Percentiles rank a stretch among this genome's conserved stretches.
These are phyloP conservation scores for Zingel zingel DNA, from an alignment of 2,113 vertebrate genomes.

Conservation along the genomic window DNA sequence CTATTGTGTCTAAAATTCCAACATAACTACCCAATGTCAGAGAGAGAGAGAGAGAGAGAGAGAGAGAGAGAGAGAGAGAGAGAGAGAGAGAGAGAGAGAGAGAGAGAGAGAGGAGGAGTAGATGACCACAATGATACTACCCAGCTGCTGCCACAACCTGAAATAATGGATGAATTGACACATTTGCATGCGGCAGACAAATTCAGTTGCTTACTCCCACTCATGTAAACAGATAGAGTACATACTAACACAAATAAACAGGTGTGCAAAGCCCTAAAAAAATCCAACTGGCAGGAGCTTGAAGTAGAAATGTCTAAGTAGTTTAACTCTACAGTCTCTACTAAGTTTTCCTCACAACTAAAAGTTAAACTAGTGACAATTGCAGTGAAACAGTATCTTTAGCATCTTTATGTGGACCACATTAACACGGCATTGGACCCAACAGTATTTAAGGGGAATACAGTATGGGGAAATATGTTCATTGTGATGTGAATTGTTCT, in stretches of 20 bases:
- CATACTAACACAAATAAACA: conserved; percentile 46
- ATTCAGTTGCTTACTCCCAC: conserved; percentile 60
- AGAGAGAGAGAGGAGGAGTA: neutral
- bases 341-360: conserved; percentile 30
- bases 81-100: too few species aligned
- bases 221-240: conserved; percentile 45
- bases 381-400: neutral
- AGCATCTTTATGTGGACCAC: neutral
- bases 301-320: neutral
- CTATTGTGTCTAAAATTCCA: conserved; percentile 1
- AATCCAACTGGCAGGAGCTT: conserved; percentile 6
- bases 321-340: conserved; percentile 16
- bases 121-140: neutral
- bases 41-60: neutral
- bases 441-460: neutral
- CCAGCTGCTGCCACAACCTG: conserved; percentile 11
- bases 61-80: neutral
- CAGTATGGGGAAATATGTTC: neutral
- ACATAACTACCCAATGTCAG: neutral
- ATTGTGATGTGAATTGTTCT: neutral
- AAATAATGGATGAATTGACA: conserved; percentile 21
- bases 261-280: conserved; percentile 41
- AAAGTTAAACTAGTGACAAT: conserved; percentile 32
- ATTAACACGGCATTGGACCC: neutral
- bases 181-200: conserved; percentile 11